Base-by-base conservation (phyloP, 2,888 invertebrate species). In the Plebejus argus region DNA sequence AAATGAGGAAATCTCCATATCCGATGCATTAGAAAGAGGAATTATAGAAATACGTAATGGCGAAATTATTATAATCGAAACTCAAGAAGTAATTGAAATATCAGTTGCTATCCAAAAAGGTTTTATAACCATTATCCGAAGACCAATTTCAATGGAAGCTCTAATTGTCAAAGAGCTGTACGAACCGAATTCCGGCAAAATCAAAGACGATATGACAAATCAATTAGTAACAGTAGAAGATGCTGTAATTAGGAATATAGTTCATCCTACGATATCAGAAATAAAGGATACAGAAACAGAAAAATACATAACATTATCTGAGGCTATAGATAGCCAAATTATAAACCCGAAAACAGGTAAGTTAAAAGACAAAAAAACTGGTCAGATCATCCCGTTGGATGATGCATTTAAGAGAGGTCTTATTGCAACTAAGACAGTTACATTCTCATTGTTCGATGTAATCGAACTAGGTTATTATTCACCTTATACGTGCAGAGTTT, bases 191-290 rank as follows among this genome's bases (percentile, higher is more conserved):
- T 95, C 95, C 0, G 97, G 97, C 12, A 96, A 95, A 87, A 95
- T 98, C 61, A 95, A 93, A 82, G 98, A 98, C 88, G 95, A 95
- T 35, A 91, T 97, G 80, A 96, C 97, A 56, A 95, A 96, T 83
- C 96, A 97, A 87, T 91, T 95, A 81, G 94, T 98, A 1, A 95
- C 96, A 82, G 94, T 98, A 28, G 95, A 96, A 76, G 97, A 97
- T 85, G 97, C 97, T 2, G 96, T 98, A 75, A 95, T 96, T 81
- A 95, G 97, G 84, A 96, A 97, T 82, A 96, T 98, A 80, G 95
- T 98, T 45, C 97, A 98, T 89, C 96, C 97, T 1, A 96, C 96
- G 80, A 97, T 97, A 82, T 97, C 97, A 6, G 95, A 97, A 88
- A 96, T 98, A 81, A 96, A 96, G 86, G 97, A 98, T 86, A 96